Percentiles rank a stretch among this genome's conserved stretches.
Evolutionary conservation across 2,797 vertebrate species (phyloP).

Genomic region (Leucoraja ocellata): DNA sequence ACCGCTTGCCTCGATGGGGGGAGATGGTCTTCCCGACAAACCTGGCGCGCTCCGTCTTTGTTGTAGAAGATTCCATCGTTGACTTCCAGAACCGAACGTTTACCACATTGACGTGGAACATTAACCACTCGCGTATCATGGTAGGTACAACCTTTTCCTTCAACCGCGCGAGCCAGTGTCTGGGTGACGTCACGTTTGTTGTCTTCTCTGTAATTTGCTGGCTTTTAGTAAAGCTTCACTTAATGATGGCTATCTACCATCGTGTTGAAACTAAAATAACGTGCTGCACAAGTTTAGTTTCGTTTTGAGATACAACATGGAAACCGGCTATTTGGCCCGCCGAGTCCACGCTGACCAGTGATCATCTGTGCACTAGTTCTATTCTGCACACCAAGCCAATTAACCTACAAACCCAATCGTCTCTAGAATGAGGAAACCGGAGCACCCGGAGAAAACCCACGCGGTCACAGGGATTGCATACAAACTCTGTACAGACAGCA

Average conservation of each 20-base stretch:
- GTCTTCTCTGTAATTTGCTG: neutral
- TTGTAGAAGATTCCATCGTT: constrained; percentile 38
- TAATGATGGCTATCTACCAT: neutral
- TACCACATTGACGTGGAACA: constrained; percentile 34
- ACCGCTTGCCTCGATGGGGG: constrained; percentile 40
- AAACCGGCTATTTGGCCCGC: no score
- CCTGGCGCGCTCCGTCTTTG: constrained; percentile 35
- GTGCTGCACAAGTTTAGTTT: no score
- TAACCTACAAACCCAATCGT: no score
- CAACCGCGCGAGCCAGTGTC: no score
- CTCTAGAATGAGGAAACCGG: no score
- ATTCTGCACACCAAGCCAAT: no score
- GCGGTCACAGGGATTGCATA: no score
- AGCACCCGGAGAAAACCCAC: no score
- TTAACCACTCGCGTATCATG: constrained; percentile 40
- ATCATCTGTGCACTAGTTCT: no score
- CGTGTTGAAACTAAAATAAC: neutral
- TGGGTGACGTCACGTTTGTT: neutral
- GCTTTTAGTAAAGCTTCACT: neutral
- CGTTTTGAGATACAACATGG: no score
- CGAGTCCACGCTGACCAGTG: no score
- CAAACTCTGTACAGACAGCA: no score
- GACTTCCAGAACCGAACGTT: constrained; percentile 36
- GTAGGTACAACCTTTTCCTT: neutral
- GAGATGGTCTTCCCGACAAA: constrained; percentile 38